Base-by-base conservation (phyloP, 1,140 invertebrate species). In the Penaeus chinensis region DNA sequence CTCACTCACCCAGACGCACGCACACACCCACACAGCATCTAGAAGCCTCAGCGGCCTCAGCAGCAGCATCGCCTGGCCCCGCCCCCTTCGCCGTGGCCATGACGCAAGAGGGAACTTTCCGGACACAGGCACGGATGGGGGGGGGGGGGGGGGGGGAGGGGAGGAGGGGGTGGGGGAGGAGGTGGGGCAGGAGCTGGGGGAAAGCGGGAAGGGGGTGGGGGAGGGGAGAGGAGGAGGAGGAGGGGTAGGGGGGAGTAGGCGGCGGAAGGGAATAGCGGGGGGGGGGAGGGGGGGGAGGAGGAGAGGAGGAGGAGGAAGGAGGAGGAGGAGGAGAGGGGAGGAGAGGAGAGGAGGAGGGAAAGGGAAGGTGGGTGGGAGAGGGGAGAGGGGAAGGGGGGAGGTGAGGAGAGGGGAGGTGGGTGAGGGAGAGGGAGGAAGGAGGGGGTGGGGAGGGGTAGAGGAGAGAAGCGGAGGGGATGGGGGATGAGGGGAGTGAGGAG, bases 41-140 rank as follows among this genome's bases (percentile, higher is more conserved):
- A 54, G 54, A 54, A 54, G 54, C 54, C 54, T 54, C 54, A 47
- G 47, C 47, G 4, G 47, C 47, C 11, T 47, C 47, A 54, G 54
- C 54, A 54, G 71, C 27, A 32, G 42, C 42, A 27, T 32, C 27
- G 18, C 16, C 24, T 19, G n/a, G 71, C n/a, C 22, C 71, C 71
- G 71, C 71, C 71, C 71, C 71, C 19, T 74, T 27, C 71, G n/a
- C 54, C 54, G 10, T 3, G n/a, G 13, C 71, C 71, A 74, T 74
- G 71, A 74, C 71, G 71, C 71, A 74, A 74, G 18, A 74, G 71
- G 71, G 71, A 74, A 74, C 27, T 74, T 74, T 74, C 71, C 71
- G 71, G 42, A 32, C 71, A 3, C 27, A 74, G 71, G 42, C 27
- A 74, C 19, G 27, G 42, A 20, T n/a, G 71, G 42, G 71, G 7